phyloP scores from a whole-genome alignment of 2,113 vertebrate species.

The Notarius lentiginosus region DNA sequence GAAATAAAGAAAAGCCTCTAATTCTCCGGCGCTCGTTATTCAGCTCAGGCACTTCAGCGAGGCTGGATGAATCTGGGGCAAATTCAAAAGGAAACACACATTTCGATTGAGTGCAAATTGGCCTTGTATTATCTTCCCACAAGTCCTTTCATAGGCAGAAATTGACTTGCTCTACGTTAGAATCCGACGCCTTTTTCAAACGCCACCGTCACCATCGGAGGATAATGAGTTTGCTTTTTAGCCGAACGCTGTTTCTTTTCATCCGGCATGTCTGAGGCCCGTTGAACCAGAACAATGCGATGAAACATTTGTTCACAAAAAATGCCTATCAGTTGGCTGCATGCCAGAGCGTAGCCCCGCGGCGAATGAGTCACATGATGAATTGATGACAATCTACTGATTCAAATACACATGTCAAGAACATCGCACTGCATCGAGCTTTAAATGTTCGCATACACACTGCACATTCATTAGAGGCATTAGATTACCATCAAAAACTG shows the following conservation, averaged over 20 bases:
- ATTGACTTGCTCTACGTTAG: slow-evolving; percentile 61
- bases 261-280: slow-evolving; percentile 29
- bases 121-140: slow-evolving; percentile 56
- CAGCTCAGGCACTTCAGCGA: slow-evolving; percentile 36
- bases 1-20: slow-evolving; percentile 33
- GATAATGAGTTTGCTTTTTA: slow-evolving; percentile 66
- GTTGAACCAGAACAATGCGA: slow-evolving; percentile 54
- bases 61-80: slow-evolving; percentile 48
- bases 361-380: background rate
- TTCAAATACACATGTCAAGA: background rate
- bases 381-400: slow-evolving; percentile 3
- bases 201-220: slow-evolving; percentile 58
- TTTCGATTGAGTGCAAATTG: slow-evolving; percentile 60
- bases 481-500: background rate
- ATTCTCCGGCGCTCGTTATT: slow-evolving; percentile 35
- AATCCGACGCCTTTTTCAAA: slow-evolving; percentile 67
- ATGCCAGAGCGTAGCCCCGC: background rate
- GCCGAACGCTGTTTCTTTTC: slow-evolving; percentile 31
- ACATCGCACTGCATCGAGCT: background rate
- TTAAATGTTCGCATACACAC: background rate
- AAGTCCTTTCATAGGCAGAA: slow-evolving; percentile 58
- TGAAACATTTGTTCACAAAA: slow-evolving; percentile 61
- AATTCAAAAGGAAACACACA: slow-evolving; percentile 50
- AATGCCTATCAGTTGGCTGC: slow-evolving; percentile 22
- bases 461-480: background rate